Conservation (phyloP, 2,888 invertebrate genomes). For the Conus canariensis region DNA sequence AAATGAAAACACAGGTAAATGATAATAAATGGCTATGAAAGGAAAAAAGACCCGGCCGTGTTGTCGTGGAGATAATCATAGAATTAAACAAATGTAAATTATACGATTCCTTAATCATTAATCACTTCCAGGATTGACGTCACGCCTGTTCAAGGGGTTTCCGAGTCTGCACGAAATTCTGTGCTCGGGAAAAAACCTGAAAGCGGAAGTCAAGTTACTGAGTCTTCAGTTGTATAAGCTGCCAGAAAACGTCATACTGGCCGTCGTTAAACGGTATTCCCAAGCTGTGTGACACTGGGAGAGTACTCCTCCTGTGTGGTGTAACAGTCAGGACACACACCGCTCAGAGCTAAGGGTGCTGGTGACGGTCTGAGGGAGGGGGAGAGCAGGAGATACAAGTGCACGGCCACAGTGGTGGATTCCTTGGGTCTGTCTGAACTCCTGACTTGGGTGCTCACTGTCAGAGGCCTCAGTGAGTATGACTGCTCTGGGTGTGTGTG, state of each 20-base stretch:
- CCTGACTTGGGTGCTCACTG: constrained; percentile 16
- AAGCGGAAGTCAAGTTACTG: background rate
- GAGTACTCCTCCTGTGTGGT: constrained; percentile 34
- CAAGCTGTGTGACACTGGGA: constrained; percentile 15
- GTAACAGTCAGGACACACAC: background rate
- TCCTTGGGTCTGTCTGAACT: constrained; percentile 16
- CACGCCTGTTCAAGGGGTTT: constrained; percentile 22
- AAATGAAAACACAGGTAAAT: too few relatives aligned
- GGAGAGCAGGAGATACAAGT: constrained; percentile 27
- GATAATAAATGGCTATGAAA: too few relatives aligned
- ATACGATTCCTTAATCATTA: background rate
- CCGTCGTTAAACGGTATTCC: background rate
- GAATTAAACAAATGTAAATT: too few relatives aligned
- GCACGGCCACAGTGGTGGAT: constrained; percentile 12
- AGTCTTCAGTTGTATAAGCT: background rate
- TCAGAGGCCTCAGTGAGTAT: constrained; percentile 14
- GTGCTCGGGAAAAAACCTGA: background rate
- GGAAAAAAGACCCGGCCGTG: too few relatives aligned
- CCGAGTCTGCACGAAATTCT: constrained; percentile 33
- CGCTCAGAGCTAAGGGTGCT: constrained; percentile 16
- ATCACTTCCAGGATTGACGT: constrained; percentile 31
- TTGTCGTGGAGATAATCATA: too few relatives aligned
- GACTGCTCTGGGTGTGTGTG: background rate
- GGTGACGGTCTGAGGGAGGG: constrained; percentile 13
- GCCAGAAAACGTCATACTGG: background rate